These are phyloP conservation scores for Neosilurus hyrtlii DNA, from an alignment of 2,797 vertebrate genomes.

Conservation along the genomic window DNA sequence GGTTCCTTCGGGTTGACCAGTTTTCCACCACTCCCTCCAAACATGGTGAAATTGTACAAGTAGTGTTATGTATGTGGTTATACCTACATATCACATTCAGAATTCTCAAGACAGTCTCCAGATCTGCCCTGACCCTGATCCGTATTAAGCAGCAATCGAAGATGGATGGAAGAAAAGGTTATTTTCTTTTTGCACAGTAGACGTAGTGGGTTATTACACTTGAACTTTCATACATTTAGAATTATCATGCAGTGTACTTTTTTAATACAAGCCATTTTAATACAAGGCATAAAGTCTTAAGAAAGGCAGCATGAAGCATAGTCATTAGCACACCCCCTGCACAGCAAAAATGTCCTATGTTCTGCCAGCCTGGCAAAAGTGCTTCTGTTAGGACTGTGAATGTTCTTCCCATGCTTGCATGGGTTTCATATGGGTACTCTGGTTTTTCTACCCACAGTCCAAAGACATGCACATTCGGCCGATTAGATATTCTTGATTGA, in stretches of 20 bases:
- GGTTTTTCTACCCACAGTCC: too few relatives aligned
- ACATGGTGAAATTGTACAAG: neutral
- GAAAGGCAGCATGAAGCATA: too few relatives aligned
- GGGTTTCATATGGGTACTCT: too few relatives aligned
- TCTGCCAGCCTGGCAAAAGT: too few relatives aligned
- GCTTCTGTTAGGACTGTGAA: too few relatives aligned
- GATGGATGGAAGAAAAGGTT: neutral
- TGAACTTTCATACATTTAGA: neutral
- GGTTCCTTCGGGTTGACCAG: neutral
- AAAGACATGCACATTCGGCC: too few relatives aligned
- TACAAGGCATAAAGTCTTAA: neutral
- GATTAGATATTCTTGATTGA: too few relatives aligned
- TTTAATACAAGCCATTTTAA: neutral
- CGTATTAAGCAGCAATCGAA: neutral
- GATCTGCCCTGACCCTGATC: neutral
- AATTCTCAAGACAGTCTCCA: neutral
- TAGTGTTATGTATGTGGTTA: neutral
- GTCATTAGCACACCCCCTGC: too few relatives aligned
- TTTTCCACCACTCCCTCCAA: neutral
- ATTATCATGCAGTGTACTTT: neutral
- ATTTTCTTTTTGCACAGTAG: neutral
- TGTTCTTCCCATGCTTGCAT: too few relatives aligned
- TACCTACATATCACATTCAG: neutral
- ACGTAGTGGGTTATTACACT: neutral
- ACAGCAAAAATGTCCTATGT: too few relatives aligned